Conservation (phyloP, 2,113 vertebrate genomes). For the Pelusios castaneus region DNA sequence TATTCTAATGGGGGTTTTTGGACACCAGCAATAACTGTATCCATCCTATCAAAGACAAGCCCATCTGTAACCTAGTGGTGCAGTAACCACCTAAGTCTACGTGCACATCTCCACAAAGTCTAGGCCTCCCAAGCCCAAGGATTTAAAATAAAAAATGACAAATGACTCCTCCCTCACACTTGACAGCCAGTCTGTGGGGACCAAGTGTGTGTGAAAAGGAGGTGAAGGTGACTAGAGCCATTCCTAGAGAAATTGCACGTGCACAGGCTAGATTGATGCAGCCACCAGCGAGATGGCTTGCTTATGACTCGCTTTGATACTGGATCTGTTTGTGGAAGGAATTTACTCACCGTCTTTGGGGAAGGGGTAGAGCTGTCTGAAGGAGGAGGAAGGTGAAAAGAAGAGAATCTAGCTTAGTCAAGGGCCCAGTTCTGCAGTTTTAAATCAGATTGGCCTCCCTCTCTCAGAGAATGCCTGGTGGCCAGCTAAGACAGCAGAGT, state of each 20-base stretch:
- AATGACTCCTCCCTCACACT: background rate
- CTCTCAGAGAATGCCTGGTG: fast-evolving
- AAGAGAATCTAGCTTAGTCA: background rate
- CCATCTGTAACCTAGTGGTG: no score
- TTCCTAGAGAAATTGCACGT: background rate
- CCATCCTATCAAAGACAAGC: background rate
- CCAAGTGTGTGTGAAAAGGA: background rate
- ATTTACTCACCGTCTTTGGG: background rate
- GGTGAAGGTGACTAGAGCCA: background rate
- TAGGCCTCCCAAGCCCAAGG: background rate
- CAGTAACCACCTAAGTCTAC: background rate
- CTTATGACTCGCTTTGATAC: no score
- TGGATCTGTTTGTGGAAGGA: background rate
- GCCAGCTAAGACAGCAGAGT: background rate
- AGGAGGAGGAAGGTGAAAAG: background rate
- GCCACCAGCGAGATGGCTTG: background rate
- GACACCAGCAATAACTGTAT: background rate
- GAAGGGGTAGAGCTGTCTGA: background rate
- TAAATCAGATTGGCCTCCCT: background rate
- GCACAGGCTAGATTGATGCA: background rate
- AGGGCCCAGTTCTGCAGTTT: background rate
- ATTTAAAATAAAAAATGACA: background rate
- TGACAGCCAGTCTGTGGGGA: background rate
- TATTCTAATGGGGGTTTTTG: background rate
- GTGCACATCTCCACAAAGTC: background rate